phyloP scores from a whole-genome alignment of 64 coral and sea anemone species.

The Catalaphyllia jardinei region DNA sequence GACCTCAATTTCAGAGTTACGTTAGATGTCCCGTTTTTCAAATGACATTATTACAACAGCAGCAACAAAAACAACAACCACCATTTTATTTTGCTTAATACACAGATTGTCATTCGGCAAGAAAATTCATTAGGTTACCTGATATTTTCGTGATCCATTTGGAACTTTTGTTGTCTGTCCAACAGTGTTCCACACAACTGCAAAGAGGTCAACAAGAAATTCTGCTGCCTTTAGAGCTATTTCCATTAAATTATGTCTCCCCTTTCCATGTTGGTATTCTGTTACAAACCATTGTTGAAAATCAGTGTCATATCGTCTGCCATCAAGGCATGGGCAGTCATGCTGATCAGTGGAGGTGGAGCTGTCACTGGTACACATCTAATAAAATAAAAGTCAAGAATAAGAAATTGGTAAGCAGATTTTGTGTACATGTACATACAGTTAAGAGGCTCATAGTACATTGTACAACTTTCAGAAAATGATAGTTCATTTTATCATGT shows the following conservation, averaged over 20 bases:
- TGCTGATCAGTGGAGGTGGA: not conserved
- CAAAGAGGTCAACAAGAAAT: constrained; percentile 34
- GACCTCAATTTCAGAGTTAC: no score
- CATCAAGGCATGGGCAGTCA: constrained; percentile 54
- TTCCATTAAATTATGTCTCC: not conserved
- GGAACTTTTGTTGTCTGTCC: constrained; percentile 25
- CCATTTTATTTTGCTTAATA: no score
- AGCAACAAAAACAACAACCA: no score
- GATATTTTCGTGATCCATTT: constrained; percentile 27
- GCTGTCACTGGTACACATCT: not conserved
- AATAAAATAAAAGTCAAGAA: no score
- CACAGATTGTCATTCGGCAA: no score
- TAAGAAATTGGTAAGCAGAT: no score
- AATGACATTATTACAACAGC: no score
- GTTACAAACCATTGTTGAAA: constrained; percentile 43
- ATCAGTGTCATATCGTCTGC: constrained; percentile 21
- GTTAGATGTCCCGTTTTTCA: no score
- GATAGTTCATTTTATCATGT: no score
- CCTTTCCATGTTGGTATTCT: constrained; percentile 18
- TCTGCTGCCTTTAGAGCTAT: constrained; percentile 20
- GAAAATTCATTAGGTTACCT: not conserved
- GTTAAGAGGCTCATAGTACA: no score
- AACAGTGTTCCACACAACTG: not conserved
- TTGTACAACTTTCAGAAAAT: no score
- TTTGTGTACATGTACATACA: no score